Conservation (phyloP, 2,113 vertebrate species). For the Polypterus bichir region DNA sequence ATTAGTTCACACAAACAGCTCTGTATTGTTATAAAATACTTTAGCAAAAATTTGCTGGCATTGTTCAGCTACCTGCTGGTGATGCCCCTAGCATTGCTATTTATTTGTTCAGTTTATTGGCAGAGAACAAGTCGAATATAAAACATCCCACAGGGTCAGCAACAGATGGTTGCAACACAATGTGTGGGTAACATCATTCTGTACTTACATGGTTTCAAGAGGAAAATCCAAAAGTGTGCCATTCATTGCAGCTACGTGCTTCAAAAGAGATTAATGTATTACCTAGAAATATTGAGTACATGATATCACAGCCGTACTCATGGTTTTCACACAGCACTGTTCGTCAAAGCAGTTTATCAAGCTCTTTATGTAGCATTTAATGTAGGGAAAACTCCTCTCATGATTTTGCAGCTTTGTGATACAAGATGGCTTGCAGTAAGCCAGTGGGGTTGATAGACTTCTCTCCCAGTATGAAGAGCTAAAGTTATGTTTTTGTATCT, state of each 20-base stretch:
- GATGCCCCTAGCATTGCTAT: no score
- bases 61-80: neutral
- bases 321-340: slow-evolving; percentile 1
- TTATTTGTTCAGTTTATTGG: no score
- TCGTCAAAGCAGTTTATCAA: neutral
- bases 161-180: no score
- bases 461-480: slow-evolving; percentile 3
- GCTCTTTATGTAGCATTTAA: neutral
- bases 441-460: slow-evolving; percentile 1
- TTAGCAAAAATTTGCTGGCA: neutral
- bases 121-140: no score
- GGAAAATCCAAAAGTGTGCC: no score
- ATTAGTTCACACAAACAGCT: slow-evolving; percentile 1
- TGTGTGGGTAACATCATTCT: no score
- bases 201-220: no score
- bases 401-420: no score
- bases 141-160: no score
- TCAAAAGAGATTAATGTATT: no score
- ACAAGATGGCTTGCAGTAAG: no score
- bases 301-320: slow-evolving; percentile 6
- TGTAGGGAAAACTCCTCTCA: neutral
- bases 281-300: neutral
- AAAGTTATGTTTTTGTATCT: slow-evolving; percentile 2
- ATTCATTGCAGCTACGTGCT: no score
- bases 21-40: slow-evolving; percentile 6